Evolutionary conservation across 2,113 vertebrate species (phyloP), one percentile per base, ranked within the genome.

Genomic region (Cyprinus carpio): DNA sequence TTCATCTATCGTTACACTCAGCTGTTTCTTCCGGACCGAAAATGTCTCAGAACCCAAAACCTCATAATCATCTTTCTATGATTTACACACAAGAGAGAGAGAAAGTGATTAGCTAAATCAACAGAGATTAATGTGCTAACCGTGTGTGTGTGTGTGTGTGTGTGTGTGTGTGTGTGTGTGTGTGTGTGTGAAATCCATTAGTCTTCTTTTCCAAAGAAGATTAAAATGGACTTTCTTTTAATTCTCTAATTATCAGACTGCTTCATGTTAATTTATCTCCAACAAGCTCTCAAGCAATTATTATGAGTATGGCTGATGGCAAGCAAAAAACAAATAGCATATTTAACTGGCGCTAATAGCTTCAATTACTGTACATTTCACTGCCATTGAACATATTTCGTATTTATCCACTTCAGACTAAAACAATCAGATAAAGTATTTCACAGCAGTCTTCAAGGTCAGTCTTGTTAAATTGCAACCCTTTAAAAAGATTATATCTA

Each of bases 41-140:
- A 87, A 78, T 16, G 15, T 79, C 37, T 67, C 56, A 29, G 51
- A 82, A 80, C 46, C 31, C 29, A 43, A 90, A 84, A 88, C 86
- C 83, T 71, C 85, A 89, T 89, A 91, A 92, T 92, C 90, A 91
- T 90, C 91, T 89, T 89, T 84, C 82, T 87, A 87, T 84, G 87
- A 87, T 91, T 83, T 83, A 87, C 86, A 89, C 82, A 85, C 89
- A 84, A 85, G 79, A 90, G 86, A 90, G 86, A 91, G 87, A 86
- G 86, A 88, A 56, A 87, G 86, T 49, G 88, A 93, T 92, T 90
- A 91, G 87, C 80, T 86, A 92, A 93, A 94, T 92, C 91, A 92
- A 91, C 90, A 90, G 87, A 89, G 93, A 91, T 91, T 89, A 92
- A 91, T 91, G 88, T 84, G 86, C 89, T 90, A 87, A 81, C 67